Percentiles rank a stretch among this genome's conserved stretches.
These are phyloP conservation scores for Yponomeuta cagnagella DNA, from an alignment of 2,888 invertebrate species.

Conservation along the genomic window DNA sequence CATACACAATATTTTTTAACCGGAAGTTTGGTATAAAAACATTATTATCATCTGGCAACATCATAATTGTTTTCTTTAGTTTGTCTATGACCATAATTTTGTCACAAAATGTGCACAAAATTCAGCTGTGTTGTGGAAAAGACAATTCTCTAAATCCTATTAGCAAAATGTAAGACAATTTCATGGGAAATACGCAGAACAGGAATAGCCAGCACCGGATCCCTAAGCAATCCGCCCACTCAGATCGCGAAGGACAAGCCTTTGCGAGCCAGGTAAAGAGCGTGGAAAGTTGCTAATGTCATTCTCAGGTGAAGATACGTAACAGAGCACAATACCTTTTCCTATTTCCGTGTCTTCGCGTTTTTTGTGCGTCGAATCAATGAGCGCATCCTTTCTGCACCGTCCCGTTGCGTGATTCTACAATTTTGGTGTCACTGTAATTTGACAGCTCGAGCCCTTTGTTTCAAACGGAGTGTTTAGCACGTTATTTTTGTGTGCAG, in stretches of 20 bases:
- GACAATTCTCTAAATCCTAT: slow-evolving; percentile 24
- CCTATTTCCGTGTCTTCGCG: not conserved
- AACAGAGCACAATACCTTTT: slow-evolving; percentile 42
- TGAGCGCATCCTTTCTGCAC: not conserved
- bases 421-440: slow-evolving; percentile 6
- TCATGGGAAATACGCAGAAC: slow-evolving; percentile 70
- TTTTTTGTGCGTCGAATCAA: slow-evolving; percentile 11
- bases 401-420: not conserved
- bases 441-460: slow-evolving; percentile 35
- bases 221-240: slow-evolving; percentile 45
- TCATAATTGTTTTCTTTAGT: not conserved
- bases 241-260: slow-evolving; percentile 56
- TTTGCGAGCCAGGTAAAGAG: slow-evolving; percentile 66
- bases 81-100: slow-evolving; percentile 27
- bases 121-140: slow-evolving; percentile 24
- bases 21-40: not conserved
- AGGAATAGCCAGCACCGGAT: slow-evolving; percentile 46
- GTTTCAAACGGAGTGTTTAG: slow-evolving; percentile 22
- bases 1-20: not conserved
- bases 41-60: not conserved
- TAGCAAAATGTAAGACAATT: slow-evolving; percentile 27
- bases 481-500: slow-evolving; percentile 57
- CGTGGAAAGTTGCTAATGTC: slow-evolving; percentile 70
- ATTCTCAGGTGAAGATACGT: slow-evolving; percentile 71
- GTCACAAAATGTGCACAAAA: slow-evolving; percentile 22